Conservation (phyloP, 2,797 vertebrate species). For the Spea hammondii region DNA sequence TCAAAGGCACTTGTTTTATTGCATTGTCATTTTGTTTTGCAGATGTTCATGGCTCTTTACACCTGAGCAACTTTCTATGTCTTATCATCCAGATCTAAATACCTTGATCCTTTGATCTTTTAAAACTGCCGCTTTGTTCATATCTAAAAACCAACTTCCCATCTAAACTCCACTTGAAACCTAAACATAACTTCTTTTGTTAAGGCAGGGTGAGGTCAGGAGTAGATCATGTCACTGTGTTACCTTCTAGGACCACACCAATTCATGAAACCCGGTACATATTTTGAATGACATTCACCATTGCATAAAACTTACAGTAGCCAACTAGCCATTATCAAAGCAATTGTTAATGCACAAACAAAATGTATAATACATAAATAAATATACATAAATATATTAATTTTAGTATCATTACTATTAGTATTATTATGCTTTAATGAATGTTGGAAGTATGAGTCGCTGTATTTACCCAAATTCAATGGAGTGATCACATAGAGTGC, state of each 20-base stretch:
- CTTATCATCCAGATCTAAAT: constrained; percentile 50
- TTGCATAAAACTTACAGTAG: constrained; percentile 11
- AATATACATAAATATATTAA: constrained; percentile 1
- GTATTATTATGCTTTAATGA: too few relatives aligned
- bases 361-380: not conserved
- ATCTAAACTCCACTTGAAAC: constrained; percentile 22
- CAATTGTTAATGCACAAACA: not conserved
- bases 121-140: constrained; percentile 44
- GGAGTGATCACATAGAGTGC: constrained; percentile 15
- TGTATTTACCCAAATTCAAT: constrained; percentile 31
- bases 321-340: not conserved
- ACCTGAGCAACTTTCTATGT: constrained; percentile 43
- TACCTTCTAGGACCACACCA: constrained; percentile 23
- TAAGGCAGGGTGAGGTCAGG: not conserved
- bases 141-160: constrained; percentile 36
- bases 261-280: not conserved
- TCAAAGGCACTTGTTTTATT: constrained; percentile 50
- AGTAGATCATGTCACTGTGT: constrained; percentile 11
- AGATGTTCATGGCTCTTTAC: constrained; percentile 45
- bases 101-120: constrained; percentile 41
- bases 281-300: not conserved
- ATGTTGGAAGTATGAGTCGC: not conserved
- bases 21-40: constrained; percentile 49
- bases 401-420: not conserved
- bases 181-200: constrained; percentile 46